Evolutionary conservation across 2,113 vertebrate species (phyloP).

Genomic region (Vanacampus margaritifer): DNA sequence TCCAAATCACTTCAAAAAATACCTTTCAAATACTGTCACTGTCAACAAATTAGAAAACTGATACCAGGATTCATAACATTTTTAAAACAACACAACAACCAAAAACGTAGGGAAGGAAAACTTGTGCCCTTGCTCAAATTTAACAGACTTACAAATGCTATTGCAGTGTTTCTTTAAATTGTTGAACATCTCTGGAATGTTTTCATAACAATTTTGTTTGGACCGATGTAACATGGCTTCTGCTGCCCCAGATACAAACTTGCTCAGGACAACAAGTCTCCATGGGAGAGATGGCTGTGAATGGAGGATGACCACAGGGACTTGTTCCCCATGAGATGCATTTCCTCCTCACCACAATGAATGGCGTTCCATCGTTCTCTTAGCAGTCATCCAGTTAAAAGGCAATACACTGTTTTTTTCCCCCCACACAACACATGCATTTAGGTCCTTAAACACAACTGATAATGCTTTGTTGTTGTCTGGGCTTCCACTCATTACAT

Average conservation of each 20-base stretch:
- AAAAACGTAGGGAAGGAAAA: slow-evolving; percentile 5
- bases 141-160: not conserved
- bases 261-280: slow-evolving; percentile 24
- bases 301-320: slow-evolving; percentile 11
- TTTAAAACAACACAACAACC: not conserved
- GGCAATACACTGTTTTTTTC: not conserved
- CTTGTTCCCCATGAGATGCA: slow-evolving; percentile 26
- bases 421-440: slow-evolving; percentile 5
- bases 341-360: slow-evolving; percentile 11
- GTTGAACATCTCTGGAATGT: slow-evolving; percentile 13
- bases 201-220: slow-evolving; percentile 15
- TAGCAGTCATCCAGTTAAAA: slow-evolving; percentile 15
- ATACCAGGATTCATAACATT: slow-evolving; percentile 22
- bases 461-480: slow-evolving; percentile 10
- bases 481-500: slow-evolving; percentile 23
- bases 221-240: slow-evolving; percentile 11
- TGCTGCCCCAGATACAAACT: slow-evolving; percentile 17
- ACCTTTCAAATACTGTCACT: slow-evolving; percentile 7
- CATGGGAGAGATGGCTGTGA: slow-evolving; percentile 36
- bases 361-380: slow-evolving; percentile 23
- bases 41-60: slow-evolving; percentile 5
- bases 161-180: slow-evolving; percentile 5
- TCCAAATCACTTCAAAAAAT: slow-evolving; percentile 2
- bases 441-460: slow-evolving; percentile 16
- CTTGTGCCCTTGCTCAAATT: slow-evolving; percentile 22